Conservation (phyloP, 1,140 invertebrate genomes). For the Drosophila seguyi region DNA sequence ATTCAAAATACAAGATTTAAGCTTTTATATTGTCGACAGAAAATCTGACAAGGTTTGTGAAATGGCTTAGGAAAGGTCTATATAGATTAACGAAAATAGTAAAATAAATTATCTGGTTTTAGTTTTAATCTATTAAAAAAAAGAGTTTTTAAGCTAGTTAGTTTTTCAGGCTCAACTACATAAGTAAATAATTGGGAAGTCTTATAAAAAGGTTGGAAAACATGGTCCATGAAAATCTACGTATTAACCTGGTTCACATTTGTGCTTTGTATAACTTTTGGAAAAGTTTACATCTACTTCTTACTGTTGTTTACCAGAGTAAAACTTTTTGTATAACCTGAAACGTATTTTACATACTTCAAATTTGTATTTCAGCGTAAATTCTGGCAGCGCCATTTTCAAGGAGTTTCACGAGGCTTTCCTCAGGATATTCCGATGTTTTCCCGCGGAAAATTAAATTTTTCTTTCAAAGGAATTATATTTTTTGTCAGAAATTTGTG, state of each 20-base stretch:
- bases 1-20: not conserved
- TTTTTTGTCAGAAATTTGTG: too few relatives aligned
- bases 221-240: not conserved
- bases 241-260: not conserved
- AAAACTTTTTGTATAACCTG: not conserved
- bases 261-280: not conserved
- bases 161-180: too few relatives aligned
- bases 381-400: not conserved
- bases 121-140: not conserved
- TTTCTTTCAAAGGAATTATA: not conserved
- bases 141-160: not conserved
- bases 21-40: not conserved
- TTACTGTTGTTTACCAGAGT: not conserved
- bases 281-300: not conserved
- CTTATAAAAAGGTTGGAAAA: conserved; percentile 1
- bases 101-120: too few relatives aligned
- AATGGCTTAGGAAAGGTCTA: not conserved
- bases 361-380: not conserved
- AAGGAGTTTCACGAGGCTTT: not conserved
- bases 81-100: not conserved
- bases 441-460: not conserved
- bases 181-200: not conserved
- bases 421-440: not conserved
- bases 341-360: not conserved
- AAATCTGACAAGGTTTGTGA: not conserved